Percentiles rank a stretch among this genome's conserved stretches.
Evolutionary conservation across 1,140 invertebrate genomes (phyloP).

Genomic region (Caenorhabditis inopinata): DNA sequence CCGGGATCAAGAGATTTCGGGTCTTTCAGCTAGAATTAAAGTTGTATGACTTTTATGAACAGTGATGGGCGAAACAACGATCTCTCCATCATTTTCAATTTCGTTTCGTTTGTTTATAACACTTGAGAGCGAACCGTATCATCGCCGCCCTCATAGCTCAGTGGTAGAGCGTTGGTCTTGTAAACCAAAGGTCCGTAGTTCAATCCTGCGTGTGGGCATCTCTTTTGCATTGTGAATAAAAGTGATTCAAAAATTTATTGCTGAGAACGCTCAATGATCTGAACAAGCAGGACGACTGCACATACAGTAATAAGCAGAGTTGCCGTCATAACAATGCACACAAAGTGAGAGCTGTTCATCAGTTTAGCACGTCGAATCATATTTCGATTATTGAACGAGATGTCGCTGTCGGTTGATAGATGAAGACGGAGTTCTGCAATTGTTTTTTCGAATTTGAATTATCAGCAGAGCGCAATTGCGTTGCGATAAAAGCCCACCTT

Average conservation of each 20-base stretch:
- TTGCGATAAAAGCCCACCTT: background rate
- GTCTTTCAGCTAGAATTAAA: too few species aligned
- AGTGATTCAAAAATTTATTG: background rate
- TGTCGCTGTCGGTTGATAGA: background rate
- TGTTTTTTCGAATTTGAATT: too few species aligned
- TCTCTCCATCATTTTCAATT: too few species aligned
- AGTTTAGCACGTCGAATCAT: background rate
- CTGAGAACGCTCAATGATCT: slow-evolving; percentile 12
- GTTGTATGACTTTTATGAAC: too few species aligned
- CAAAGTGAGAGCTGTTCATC: slow-evolving; percentile 23
- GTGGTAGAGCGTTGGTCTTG: background rate
- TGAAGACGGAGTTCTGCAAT: slow-evolving; percentile 7
- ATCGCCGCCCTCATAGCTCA: background rate
- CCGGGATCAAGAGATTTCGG: too few species aligned
- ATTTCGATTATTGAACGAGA: slow-evolving; percentile 16
- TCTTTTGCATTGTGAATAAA: background rate
- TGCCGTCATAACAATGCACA: slow-evolving; percentile 2
- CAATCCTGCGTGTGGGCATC: too few species aligned
- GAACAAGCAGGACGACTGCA: background rate
- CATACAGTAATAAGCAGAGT: slow-evolving; percentile 22
- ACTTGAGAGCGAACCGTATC: background rate
- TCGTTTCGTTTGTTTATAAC: too few species aligned
- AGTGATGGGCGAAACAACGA: too few species aligned
- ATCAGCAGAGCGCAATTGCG: too few species aligned
- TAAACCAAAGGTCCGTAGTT: too few species aligned